phyloP scores from a whole-genome alignment of 1,140 invertebrate genomes.

The Hylaeus volcanicus region DNA sequence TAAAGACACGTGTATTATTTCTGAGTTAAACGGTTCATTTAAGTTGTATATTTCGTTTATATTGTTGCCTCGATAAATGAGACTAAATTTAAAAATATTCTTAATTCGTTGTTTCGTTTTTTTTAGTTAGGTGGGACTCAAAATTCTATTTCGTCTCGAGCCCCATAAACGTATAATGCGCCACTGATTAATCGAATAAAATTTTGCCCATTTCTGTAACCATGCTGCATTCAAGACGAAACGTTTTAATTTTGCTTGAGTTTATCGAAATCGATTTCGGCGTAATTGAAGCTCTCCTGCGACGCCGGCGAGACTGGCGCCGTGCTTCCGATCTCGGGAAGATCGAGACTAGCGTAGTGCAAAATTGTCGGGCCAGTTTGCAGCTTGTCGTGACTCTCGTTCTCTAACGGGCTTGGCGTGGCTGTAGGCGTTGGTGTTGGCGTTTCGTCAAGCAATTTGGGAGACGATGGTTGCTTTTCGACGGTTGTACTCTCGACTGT shows the following conservation, averaged over 20 bases:
- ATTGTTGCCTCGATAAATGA: no score
- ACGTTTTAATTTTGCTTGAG: constrained; percentile 76
- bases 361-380: constrained; percentile 76
- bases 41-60: no score
- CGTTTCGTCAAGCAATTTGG: constrained; percentile 75
- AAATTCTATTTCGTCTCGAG: no score
- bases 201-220: no score
- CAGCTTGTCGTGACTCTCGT: constrained; percentile 73
- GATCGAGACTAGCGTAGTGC: constrained; percentile 86
- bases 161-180: no score
- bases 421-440: constrained; percentile 71
- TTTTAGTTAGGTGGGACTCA: no score
- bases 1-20: no score
- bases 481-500: constrained; percentile 59
- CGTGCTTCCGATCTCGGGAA: constrained; percentile 78
- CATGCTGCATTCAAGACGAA: background rate
- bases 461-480: constrained; percentile 64
- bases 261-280: constrained; percentile 87
- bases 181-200: no score
- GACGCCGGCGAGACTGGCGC: constrained; percentile 76
- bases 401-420: constrained; percentile 75
- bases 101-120: no score
- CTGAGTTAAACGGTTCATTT: no score
- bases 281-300: constrained; percentile 83
- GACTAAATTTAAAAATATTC: no score